Base-by-base conservation (phyloP, 2,888 invertebrate genomes). In the Thysanoteuthis rhombus region DNA sequence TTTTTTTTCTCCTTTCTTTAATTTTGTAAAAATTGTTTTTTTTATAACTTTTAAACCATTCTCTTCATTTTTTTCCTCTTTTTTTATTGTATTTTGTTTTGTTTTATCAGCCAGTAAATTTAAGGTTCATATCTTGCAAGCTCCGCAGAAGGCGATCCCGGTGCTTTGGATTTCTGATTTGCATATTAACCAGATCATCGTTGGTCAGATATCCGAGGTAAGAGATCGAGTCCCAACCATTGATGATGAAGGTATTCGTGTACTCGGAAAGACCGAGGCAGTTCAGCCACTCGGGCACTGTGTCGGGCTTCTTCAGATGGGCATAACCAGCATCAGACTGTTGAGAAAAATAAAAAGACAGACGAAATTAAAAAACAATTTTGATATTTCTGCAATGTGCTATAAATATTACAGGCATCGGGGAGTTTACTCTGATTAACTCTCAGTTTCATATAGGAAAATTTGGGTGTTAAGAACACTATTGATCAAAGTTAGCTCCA, bases 231-330 rank as follows among this genome's bases (percentile, higher is more conserved):
- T 96, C 96, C 96, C 96, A 97, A 52, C 97, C 96, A 45, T 95
- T 95, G 45, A 95, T 94, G n/a, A 95, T 94, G 94, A 97, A 97
- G 45, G 94, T 94, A 28, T 95, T 94, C 52, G 95, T 95, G 94
- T 96, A 96, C 91, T 95, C 96, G 0, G 95, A 94, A 47, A 97
- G 94, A 40, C 96, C 96, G 5, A 97, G 95, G 45, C 96, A 95
- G 6, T 94, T 94, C 47, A 97, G 94, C 97, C 97, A 97, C 38
- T 96, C 96, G 19, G 95, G 95, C 0, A 96, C 94, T 0, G 95
- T 95, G 12, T 93, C 93, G 5, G 96, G 96, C 38, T 94, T 94
- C 47, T 94, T 94, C 25, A 95, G 94, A 92, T 94, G 94, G 91
- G 95, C 96, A 93, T 96, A 95, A 36, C 94, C 93, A 45, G 42